Conservation (phyloP, 2,113 vertebrate genomes). For the Pedetes capensis region DNA sequence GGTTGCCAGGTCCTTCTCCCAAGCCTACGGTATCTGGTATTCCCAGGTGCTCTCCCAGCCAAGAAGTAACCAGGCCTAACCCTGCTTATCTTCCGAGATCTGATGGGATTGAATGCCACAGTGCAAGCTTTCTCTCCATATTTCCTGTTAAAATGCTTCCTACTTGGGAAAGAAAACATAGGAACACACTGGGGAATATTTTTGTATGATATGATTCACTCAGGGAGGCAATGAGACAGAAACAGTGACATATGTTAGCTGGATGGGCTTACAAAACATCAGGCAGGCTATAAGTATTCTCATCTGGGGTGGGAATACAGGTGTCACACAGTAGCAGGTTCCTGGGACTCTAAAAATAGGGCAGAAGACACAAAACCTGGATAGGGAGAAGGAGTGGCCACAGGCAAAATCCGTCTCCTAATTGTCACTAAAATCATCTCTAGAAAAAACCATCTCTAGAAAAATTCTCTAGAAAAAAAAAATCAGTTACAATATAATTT, state of each 20-base stretch:
- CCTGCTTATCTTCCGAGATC: no score
- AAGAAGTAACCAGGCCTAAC: no score
- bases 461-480: no score
- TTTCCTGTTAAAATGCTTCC: background rate
- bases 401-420: background rate
- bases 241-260: background rate
- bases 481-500: background rate
- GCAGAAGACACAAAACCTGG: background rate
- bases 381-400: background rate
- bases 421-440: background rate
- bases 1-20: no score
- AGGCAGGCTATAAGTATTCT: background rate
- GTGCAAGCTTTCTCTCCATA: background rate
- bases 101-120: no score
- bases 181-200: background rate
- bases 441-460: background rate
- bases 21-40: no score
- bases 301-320: background rate
- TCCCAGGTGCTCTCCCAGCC: no score
- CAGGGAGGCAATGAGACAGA: background rate
- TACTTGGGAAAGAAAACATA: background rate
- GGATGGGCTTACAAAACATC: background rate
- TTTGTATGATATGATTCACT: background rate
- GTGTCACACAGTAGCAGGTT: background rate
- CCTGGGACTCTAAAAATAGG: background rate